Evolutionary conservation across 2,113 vertebrate species (phyloP), one percentile per base, ranked within the genome.

Genomic region (Motacilla tschutschensis): DNA sequence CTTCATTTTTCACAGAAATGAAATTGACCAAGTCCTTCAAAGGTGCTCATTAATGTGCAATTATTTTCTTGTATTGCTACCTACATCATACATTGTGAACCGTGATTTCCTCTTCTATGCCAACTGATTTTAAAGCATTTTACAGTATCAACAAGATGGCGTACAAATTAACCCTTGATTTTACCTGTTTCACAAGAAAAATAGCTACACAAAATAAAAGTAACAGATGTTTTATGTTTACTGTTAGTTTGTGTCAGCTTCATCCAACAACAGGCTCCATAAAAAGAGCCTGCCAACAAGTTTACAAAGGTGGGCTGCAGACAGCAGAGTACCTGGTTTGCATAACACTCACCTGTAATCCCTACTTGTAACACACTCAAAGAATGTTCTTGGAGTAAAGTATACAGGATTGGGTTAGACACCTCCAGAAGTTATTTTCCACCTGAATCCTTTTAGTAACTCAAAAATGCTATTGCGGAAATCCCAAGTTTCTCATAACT

Each of bases 151-250:
- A 19, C 31, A 65, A 58, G 59, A 90, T 33, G 44, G 5, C 3
- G 12, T 48, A 62, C 31, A 63, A 79, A 70, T 51, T 43, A 83
- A 47, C 5, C 26, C 57, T 58, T 51, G 40, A 44, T 54, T 89
- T 91, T 83, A 78, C 35, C 28, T 46, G 73, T 63, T 73, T 62
- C 78, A 87, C 0, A 0, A 43, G 40, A 85, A 81, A 82, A 89
- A 71, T 11, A 71, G 29, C 58, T 80, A 78, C 35, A 83, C 8
- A 73, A 77, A 95, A 93, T 93, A 92, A 92, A 95, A 83, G 36
- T 46, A 60, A 41, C 6, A 41, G 46, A 79, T 47, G 47, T 7
- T 89, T 38, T 73, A 94, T 73, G 51, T 75, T 65, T 66, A 70
- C 25, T 62, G 35, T 59, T 4, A 14, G 28, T 19, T 91, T 66